These are phyloP conservation scores for Melanotus villosus DNA, from an alignment of 2,888 invertebrate species.

Conservation along the genomic window DNA sequence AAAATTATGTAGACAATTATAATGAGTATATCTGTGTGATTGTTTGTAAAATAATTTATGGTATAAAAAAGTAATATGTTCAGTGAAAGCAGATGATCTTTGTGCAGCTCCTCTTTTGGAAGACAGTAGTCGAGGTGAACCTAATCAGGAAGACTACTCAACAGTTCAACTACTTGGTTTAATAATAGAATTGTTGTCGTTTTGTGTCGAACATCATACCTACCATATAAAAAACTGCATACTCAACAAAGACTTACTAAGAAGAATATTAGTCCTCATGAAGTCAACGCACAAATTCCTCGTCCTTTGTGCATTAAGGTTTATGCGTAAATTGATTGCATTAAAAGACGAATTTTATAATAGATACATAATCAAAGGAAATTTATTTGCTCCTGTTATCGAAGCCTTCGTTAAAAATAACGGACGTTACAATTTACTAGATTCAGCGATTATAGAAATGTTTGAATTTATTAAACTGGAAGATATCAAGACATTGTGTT, in stretches of 20 bases:
- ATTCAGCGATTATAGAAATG: slow-evolving; percentile 98
- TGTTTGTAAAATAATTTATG: too few relatives aligned
- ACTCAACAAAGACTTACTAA: slow-evolving; percentile 95
- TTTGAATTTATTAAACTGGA: slow-evolving; percentile 98
- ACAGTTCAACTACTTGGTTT: slow-evolving; percentile 96
- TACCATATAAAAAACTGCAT: slow-evolving; percentile 99
- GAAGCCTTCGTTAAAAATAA: slow-evolving; percentile 97
- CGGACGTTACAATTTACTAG: slow-evolving; percentile 97
- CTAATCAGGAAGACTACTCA: slow-evolving; percentile 94
- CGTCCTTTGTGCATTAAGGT: slow-evolving; percentile 94
- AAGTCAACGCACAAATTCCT: slow-evolving; percentile 98
- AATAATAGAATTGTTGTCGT: slow-evolving; percentile 95
- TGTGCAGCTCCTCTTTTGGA: slow-evolving; percentile 88
- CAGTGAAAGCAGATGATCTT: slow-evolving; percentile 56
- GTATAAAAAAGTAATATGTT: slow-evolving; percentile 21
- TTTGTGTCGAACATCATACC: slow-evolving; percentile 99
- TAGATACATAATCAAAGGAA: slow-evolving; percentile 94
- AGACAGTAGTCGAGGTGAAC: slow-evolving; percentile 92
- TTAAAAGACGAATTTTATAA: slow-evolving; percentile 99
- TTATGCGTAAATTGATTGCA: slow-evolving; percentile 97
- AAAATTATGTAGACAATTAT: too few relatives aligned
- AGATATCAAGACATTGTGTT: slow-evolving; percentile 91
- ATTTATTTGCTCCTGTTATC: slow-evolving; percentile 95
- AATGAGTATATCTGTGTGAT: too few relatives aligned
- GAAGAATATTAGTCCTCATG: slow-evolving; percentile 96